Evolutionary conservation across 2,797 vertebrate species (phyloP), one percentile per base, ranked within the genome.

Genomic region (Taeniopygia guttata): DNA sequence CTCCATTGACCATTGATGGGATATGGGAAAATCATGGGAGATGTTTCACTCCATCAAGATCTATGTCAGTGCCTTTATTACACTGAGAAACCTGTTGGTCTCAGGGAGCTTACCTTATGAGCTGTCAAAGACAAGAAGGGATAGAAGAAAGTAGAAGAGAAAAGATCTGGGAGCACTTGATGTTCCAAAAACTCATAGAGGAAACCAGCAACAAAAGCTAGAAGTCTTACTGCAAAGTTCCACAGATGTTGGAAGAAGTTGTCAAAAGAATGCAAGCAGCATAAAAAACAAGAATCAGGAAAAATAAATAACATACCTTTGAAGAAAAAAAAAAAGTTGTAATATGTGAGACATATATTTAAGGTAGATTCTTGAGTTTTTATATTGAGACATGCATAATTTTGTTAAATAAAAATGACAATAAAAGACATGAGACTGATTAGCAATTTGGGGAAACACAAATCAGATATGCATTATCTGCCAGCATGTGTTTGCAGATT

Each of bases 31-130:
- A 90, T 70, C 38, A 69, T 3, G 6, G 38, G 21, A 62, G 60
- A 77, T 0, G 0, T 63, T 46, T 49, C n/a, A 32, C 10, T 81
- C 32, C 22, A 9, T 27, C 32, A 58, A 68, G 27, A 29, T 66
- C 25, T 17, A 16, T 30, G 38, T 40, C 46, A 70, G 17, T 58
- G n/a, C 42, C 22, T 66, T 64, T 62, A 36, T 30, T 63, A 42
- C n/a, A 79, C 21, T 73, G 8, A 83, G 36, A 86, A 82, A 81
- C 10, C 13, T 18, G 42, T 21, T 54, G 12, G 13, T 82, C 30
- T 66, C 11, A 19, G 17, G 32, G 17, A 63, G 66, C 15, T 58
- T 76, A 29, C 20, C 34, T 20, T 43, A 18, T 23, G 32, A 89
- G 20, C 22, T 79, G 30, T 5, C 9, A 82, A 92, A 84, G 56